A percentile compares a stretch with the other conserved stretches of the same genome.
These are phyloP conservation scores for Myzus persicae DNA, from an alignment of 1,140 invertebrate genomes.

Conservation along the genomic window DNA sequence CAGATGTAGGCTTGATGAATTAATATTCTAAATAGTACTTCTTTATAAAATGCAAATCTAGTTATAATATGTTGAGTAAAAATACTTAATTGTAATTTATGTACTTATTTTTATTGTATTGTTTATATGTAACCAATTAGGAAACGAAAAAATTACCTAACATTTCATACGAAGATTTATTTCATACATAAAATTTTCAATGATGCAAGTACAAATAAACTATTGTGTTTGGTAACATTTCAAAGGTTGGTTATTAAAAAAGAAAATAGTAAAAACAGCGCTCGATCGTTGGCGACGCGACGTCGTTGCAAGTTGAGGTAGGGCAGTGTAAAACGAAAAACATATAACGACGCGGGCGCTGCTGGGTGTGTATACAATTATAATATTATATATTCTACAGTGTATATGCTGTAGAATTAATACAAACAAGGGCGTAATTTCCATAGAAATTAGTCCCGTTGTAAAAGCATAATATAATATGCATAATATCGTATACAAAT, in stretches of 20 bases:
- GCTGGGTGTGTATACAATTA: not conserved
- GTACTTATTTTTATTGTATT: not conserved
- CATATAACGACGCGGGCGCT: not conserved
- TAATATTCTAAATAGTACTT: not conserved
- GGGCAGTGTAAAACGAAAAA: slow-evolving; percentile 5
- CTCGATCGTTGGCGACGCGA: not conserved
- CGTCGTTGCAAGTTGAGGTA: not conserved
- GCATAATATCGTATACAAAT: not conserved
- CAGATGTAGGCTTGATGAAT: not conserved
- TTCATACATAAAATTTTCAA: not conserved
- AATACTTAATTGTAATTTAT: too few relatives aligned
- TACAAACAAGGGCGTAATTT: not conserved
- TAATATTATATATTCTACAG: not conserved
- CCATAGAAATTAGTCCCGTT: slow-evolving; percentile 2
- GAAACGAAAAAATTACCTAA: too few relatives aligned
- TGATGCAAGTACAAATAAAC: not conserved
- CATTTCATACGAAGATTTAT: not conserved
- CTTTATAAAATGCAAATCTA: not conserved
- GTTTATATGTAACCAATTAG: not conserved
- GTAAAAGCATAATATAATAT: not conserved
- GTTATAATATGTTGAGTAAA: not conserved
- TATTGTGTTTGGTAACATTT: too few relatives aligned
- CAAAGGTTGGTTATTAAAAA: not conserved
- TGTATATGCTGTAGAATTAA: not conserved
- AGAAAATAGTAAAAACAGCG: not conserved